Percentiles rank a stretch among this genome's conserved stretches.
Conservation (phyloP, 2,797 vertebrate genomes). For the Syngnathus acus region DNA sequence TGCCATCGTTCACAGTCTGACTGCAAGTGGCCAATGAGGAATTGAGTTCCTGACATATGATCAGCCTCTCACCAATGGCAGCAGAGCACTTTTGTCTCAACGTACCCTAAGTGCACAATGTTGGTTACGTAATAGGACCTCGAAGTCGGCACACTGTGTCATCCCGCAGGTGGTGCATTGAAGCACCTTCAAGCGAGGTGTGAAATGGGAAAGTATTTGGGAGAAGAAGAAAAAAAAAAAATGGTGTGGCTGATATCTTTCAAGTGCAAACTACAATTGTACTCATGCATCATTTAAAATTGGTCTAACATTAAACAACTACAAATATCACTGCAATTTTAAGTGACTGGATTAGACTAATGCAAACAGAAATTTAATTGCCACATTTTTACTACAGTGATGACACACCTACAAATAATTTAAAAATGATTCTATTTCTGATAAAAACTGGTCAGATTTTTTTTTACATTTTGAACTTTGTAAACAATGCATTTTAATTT, state of each 20-base stretch:
- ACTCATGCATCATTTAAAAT: neutral
- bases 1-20: slow-evolving; percentile 42
- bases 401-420: no score
- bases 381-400: no score
- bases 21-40: slow-evolving; percentile 54
- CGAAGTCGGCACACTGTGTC: neutral
- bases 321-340: no score
- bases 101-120: slow-evolving; percentile 1
- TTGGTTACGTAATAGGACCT: neutral
- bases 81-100: slow-evolving; percentile 23
- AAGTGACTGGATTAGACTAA: no score
- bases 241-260: neutral
- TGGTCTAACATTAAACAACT: no score
- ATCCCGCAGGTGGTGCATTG: neutral
- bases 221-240: neutral
- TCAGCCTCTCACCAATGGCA: slow-evolving; percentile 52
- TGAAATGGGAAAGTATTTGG: neutral
- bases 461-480: no score
- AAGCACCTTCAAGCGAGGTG: neutral
- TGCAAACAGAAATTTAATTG: no score
- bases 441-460: no score
- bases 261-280: neutral
- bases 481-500: no score
- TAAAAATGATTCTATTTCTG: no score
- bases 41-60: slow-evolving; percentile 49